A percentile compares a stretch with the other conserved stretches of the same genome.
phyloP scores from a whole-genome alignment of 2,888 invertebrate species.

The Ichneumoninae sp. region DNA sequence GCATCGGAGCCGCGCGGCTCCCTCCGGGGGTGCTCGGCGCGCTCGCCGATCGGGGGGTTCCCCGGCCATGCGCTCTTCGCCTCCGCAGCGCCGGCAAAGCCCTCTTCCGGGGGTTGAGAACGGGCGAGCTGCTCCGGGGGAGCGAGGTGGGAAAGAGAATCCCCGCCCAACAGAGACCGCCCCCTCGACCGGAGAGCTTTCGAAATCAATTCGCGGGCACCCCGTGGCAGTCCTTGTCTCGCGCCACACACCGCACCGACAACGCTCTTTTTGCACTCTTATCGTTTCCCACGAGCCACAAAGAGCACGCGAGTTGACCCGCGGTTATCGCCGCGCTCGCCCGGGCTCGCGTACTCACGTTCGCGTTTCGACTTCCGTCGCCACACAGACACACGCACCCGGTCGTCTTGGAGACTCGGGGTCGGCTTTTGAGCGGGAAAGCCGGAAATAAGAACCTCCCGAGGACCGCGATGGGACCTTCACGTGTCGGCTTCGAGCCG shows the following conservation, averaged over 20 bases:
- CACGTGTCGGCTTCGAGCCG: neutral
- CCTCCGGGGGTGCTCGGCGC: neutral
- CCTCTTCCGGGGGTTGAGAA: conserved; percentile 39
- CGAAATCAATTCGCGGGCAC: conserved; percentile 76
- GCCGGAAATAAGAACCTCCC: neutral
- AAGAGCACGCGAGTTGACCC: conserved; percentile 45
- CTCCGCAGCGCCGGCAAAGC: conserved; percentile 27
- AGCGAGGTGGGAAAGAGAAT: conserved; percentile 69
- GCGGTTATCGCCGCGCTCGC: neutral
- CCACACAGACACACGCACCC: neutral
- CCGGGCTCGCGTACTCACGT: neutral
- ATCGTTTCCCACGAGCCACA: conserved; percentile 8
- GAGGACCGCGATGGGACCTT: neutral
- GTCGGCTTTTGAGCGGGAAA: neutral
- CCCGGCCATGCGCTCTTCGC: conserved; percentile 4
- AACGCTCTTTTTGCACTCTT: conserved; percentile 25
- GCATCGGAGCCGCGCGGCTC: conserved; percentile 42
- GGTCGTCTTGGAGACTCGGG: neutral
- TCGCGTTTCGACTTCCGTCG: neutral
- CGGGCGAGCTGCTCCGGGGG: conserved; percentile 34
- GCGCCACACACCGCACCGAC: conserved; percentile 62
- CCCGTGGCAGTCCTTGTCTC: conserved; percentile 74
- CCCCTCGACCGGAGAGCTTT: conserved; percentile 72
- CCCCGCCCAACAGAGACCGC: conserved; percentile 74
- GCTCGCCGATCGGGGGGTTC: neutral